A percentile compares a stretch with the other conserved stretches of the same genome.
Evolutionary conservation across 2,113 vertebrate species (phyloP).

Genomic region (Dasypus novemcinctus): DNA sequence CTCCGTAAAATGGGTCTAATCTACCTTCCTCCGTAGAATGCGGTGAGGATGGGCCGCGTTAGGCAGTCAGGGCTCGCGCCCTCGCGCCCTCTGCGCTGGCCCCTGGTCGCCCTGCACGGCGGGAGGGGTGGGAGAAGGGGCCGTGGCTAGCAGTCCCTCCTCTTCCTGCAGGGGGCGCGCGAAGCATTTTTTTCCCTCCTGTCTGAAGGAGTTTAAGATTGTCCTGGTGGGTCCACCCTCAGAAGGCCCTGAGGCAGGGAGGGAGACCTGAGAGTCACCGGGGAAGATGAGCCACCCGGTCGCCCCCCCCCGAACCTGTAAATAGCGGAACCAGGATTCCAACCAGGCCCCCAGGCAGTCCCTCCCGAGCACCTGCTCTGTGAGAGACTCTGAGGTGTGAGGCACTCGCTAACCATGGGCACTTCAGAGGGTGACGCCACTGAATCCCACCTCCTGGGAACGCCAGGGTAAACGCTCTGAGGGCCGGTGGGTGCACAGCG

Average conservation of each 20-base stretch:
- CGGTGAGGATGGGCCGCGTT: neutral
- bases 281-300: neutral
- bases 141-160: accelerated
- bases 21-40: neutral
- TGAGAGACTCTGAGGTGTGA: neutral
- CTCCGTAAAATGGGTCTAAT: neutral
- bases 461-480: neutral
- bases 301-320: neutral
- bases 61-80: accelerated
- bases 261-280: neutral
- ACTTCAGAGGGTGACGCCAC: neutral
- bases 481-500: neutral
- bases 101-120: no score
- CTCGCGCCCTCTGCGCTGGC: no score
- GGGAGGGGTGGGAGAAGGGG: accelerated
- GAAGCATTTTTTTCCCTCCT: neutral
- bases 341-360: neutral
- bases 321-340: neutral
- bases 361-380: neutral
- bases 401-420: neutral
- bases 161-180: constrained; percentile 36
- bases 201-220: neutral
- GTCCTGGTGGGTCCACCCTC: accelerated
- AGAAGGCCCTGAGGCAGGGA: neutral
- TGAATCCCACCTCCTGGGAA: neutral